phyloP scores from a whole-genome alignment of 2,113 vertebrate genomes.

The Psephotus haematonotus region DNA sequence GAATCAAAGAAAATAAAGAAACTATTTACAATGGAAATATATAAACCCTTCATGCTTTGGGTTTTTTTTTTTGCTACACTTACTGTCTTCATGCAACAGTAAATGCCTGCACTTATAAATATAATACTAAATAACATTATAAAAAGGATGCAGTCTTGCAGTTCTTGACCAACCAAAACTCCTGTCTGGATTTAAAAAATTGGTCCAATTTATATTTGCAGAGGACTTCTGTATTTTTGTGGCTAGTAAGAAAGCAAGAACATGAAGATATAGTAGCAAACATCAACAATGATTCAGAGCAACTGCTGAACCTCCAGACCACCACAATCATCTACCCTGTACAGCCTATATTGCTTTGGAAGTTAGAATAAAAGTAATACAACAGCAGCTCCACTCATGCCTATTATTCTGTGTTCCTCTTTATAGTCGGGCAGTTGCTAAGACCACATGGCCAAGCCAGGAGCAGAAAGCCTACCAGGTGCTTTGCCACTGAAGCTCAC shows the following conservation, averaged over 20 bases:
- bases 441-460: not conserved
- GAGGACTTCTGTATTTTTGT: not conserved
- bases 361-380: not conserved
- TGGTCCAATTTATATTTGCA: not conserved
- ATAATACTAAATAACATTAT: not conserved
- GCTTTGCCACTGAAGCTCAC: not conserved
- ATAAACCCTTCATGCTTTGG: not conserved
- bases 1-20: not conserved
- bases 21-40: not conserved
- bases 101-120: not conserved
- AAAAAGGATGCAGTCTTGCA: not conserved
- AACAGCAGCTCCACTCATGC: not conserved
- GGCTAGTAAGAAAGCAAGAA: not conserved
- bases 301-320: not conserved
- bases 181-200: not conserved
- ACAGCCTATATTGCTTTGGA: not conserved
- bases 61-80: not conserved
- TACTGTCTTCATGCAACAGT: not conserved
- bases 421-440: not conserved
- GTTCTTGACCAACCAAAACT: not conserved
- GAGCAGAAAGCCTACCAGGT: accelerated
- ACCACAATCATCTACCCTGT: not conserved
- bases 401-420: not conserved
- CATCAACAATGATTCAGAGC: not conserved
- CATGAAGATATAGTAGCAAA: not conserved